Conservation (phyloP, 2,888 invertebrate species). For the Epinotia ramella region DNA sequence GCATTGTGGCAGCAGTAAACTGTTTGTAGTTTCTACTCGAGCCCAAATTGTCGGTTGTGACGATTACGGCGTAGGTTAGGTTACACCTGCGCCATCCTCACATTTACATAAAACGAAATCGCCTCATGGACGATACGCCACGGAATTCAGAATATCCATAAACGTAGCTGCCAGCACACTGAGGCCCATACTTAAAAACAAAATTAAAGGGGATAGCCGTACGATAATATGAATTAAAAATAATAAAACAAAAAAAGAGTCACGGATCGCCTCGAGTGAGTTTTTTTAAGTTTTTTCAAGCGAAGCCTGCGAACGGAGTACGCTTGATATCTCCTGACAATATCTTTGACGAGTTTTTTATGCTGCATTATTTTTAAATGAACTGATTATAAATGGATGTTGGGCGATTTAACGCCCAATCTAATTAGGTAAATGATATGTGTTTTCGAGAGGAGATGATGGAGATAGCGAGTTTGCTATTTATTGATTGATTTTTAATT, state of each 20-base stretch:
- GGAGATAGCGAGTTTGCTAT: conserved; percentile 65
- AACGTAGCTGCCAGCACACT: conserved; percentile 84
- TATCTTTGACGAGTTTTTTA: conserved; percentile 85
- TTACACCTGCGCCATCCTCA: conserved; percentile 54
- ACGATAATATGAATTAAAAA: conserved; percentile 86
- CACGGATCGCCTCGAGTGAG: conserved; percentile 84
- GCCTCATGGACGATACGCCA: conserved; percentile 74
- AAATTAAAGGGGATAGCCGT: conserved; percentile 85
- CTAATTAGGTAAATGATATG: conserved; percentile 85
- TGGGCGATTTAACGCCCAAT: conserved; percentile 86
- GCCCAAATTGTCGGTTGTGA: conserved; percentile 29
- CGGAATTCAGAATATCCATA: conserved; percentile 84
- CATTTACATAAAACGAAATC: conserved; percentile 82
- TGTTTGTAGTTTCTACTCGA: conserved; percentile 31
- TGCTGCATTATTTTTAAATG: conserved; percentile 83
- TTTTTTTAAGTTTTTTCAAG: conserved; percentile 78
- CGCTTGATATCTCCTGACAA: conserved; percentile 81
- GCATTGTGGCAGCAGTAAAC: conserved; percentile 2
- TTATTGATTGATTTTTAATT: conserved; percentile 74
- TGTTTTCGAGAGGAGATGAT: conserved; percentile 74
- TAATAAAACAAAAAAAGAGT: conserved; percentile 85
- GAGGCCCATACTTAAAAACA: conserved; percentile 84
- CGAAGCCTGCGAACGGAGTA: conserved; percentile 79
- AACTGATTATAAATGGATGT: conserved; percentile 85
- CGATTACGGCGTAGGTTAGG: conserved; percentile 56